Base-by-base conservation (phyloP, 2,888 invertebrate species). In the Baronia brevicornis region DNA sequence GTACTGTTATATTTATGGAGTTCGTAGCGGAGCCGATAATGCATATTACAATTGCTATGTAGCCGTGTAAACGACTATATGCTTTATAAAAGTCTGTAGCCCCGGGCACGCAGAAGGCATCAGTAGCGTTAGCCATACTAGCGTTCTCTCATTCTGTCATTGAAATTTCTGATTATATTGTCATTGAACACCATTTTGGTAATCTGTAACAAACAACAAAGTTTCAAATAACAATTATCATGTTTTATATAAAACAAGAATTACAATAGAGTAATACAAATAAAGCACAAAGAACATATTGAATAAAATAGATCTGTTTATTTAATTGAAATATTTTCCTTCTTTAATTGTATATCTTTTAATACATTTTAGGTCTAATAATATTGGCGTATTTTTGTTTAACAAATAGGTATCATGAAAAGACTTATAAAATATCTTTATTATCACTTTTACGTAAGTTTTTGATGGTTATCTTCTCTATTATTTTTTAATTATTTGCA, bases 21-120 rank as follows among this genome's bases (percentile, higher is more conserved):
- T 97, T 97, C 36, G 96, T 94, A 20, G 96, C 88, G 20, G 95
- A 93, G 27, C 97, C 97, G 60, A 96, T 91, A 31, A 94, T 84
- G 73, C 97, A 97, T 41, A 97, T 95, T 30, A 93, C 84, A 19
- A 96, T 82, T 39, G 94, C 94, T 31, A 93, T 87, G 70, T 93
- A 94, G 19, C 96, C 96, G 62, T 97, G 97, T 33, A 93, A 65
- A 9, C 87, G 84, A 38, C 88, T 86, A 77, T 94, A 95, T 34
- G 87, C 87, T 48, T 69, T 78, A 58, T 88, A 85, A 62, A 92
- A 90, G 40, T 82, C 65, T 42, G 84, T 84, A 44, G 90, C 77
- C 44, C 88, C 86, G 33, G 84, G 71, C 51, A 87, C 85, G 63
- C 89, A 88, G 54, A 77, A 78, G 42, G 79, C 78, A 44, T 75